Conservation (phyloP, 2,888 invertebrate species). For the Zaprionus bogoriensis region DNA sequence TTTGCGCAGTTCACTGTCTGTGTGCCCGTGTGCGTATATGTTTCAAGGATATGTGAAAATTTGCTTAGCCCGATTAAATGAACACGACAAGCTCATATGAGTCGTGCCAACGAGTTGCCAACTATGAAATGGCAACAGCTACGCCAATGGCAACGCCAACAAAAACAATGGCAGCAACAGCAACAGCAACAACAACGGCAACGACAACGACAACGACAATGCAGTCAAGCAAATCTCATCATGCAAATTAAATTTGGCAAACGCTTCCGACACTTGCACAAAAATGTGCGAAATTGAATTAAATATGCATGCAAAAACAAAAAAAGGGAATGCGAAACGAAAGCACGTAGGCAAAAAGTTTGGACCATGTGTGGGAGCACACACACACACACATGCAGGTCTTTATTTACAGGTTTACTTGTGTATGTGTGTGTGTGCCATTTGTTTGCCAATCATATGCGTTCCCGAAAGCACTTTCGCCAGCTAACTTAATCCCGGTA, state of each 20-base stretch:
- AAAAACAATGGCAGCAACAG: constrained; percentile 17
- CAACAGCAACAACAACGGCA: neutral
- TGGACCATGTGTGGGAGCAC: constrained; percentile 17
- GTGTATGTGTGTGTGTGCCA: neutral
- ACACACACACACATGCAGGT: constrained; percentile 1
- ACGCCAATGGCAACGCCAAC: neutral
- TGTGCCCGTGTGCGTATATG: constrained; percentile 9
- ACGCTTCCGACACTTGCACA: constrained; percentile 68
- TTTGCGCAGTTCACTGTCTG: neutral
- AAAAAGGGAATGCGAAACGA: constrained; percentile 2
- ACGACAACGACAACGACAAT: constrained; percentile 23
- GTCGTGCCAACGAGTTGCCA: constrained; percentile 69
- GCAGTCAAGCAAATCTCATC: constrained; percentile 69
- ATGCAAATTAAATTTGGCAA: constrained; percentile 75
- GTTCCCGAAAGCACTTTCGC: constrained; percentile 7
- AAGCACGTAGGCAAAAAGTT: constrained; percentile 55
- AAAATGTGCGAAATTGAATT: constrained; percentile 76
- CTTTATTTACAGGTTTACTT: neutral
- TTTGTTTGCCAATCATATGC: neutral
- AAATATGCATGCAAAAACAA: constrained; percentile 69
- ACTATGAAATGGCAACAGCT: constrained; percentile 19
- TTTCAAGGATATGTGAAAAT: constrained; percentile 58
- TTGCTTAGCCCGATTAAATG: constrained; percentile 64
- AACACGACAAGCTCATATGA: constrained; percentile 63
- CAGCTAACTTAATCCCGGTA: neutral